Conservation (phyloP, 2,113 vertebrate species). For the Sapayoa aenigma region DNA sequence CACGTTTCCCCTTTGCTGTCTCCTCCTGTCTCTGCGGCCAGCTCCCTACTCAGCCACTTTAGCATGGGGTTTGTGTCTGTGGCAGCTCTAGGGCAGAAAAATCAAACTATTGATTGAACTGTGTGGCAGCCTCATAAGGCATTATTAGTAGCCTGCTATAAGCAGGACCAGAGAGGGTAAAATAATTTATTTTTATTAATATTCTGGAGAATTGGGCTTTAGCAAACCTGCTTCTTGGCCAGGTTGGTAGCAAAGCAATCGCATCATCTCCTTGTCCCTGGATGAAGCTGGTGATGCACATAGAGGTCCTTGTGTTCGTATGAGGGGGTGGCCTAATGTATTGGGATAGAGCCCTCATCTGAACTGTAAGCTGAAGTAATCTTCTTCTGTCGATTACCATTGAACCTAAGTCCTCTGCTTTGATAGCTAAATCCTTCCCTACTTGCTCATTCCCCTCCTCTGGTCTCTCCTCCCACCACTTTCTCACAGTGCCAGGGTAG, state of each 20-base stretch:
- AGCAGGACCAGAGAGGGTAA: constrained; percentile 5
- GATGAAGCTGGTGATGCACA: background rate
- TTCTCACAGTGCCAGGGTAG: background rate
- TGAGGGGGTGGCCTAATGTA: background rate
- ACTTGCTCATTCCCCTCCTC: background rate
- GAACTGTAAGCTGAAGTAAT: background rate
- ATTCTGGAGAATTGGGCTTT: background rate
- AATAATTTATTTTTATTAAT: constrained; percentile 24
- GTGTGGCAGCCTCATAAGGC: constrained; percentile 4
- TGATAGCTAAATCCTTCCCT: background rate
- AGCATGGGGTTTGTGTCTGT: background rate
- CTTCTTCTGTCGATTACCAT: background rate
- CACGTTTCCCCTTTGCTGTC: fast-evolving
- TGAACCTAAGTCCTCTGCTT: constrained; percentile 32
- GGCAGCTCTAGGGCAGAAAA: constrained; percentile 62
- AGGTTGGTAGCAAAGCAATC: background rate
- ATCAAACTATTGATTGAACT: constrained; percentile 68
- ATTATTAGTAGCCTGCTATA: constrained; percentile 27
- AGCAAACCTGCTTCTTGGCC: background rate
- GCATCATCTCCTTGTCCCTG: background rate
- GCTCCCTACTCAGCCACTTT: background rate
- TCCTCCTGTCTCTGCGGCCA: background rate
- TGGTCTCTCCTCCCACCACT: background rate
- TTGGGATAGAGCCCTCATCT: background rate
- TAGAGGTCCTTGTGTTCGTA: background rate